phyloP scores from a whole-genome alignment of 2,888 invertebrate species.

The Homarus gammarus region DNA sequence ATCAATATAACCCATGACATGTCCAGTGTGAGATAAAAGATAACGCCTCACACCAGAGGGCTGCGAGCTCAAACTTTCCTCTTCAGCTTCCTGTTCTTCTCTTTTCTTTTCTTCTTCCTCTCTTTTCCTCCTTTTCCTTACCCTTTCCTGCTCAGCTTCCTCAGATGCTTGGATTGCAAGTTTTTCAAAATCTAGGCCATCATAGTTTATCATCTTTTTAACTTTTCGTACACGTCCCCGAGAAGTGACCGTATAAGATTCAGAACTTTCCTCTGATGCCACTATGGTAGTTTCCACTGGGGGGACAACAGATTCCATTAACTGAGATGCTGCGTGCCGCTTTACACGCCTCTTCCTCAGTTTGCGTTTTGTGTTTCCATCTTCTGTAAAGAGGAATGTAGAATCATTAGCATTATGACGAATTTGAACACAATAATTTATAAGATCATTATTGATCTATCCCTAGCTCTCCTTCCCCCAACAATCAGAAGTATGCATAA shows the following conservation, averaged over 20 bases:
- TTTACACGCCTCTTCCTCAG: conserved; percentile 72
- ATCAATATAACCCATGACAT: conserved; percentile 72
- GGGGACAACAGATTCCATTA: conserved; percentile 45
- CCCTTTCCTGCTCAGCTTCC: conserved; percentile 65
- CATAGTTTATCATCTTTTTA: conserved; percentile 75
- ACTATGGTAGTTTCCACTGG: conserved; percentile 17
- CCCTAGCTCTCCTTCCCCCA: too few relatives aligned
- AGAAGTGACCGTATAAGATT: conserved; percentile 69
- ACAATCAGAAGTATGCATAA: too few relatives aligned
- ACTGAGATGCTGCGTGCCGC: conserved; percentile 44
- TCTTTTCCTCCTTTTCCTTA: conserved; percentile 50
- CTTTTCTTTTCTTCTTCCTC: conserved; percentile 60
- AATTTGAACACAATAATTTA: too few relatives aligned
- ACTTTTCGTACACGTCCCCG: conserved; percentile 73
- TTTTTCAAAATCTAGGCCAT: conserved; percentile 72
- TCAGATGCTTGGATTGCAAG: conserved; percentile 70
- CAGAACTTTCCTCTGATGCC: conserved; percentile 37
- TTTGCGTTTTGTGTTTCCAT: conserved; percentile 72
- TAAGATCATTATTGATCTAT: too few relatives aligned
- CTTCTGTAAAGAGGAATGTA: conserved; percentile 64
- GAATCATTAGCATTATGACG: too few relatives aligned
- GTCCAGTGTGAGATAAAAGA: conserved; percentile 63
- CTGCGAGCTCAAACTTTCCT: neutral
- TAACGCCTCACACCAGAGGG: conserved; percentile 68
- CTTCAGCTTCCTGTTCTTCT: conserved; percentile 42